phyloP scores from a whole-genome alignment of 2,797 vertebrate genomes.

The Cynodonichthys magdalenae region DNA sequence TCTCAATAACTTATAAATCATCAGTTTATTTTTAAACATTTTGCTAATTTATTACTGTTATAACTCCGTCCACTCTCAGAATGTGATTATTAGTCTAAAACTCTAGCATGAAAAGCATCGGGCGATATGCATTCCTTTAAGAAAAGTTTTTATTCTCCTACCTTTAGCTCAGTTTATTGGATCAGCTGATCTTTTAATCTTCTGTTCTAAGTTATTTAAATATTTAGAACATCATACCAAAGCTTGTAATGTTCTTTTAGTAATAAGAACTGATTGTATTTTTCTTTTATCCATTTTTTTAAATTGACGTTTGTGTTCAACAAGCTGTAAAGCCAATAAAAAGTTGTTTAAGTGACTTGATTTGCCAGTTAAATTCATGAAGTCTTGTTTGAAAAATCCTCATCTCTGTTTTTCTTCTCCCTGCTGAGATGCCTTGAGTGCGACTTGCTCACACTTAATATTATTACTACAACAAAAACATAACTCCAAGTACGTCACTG shows the following conservation, averaged over 20 bases:
- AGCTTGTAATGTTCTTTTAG: neutral
- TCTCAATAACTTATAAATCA: neutral
- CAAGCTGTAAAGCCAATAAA: slow-evolving; percentile 44
- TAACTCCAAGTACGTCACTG: slow-evolving; percentile 57
- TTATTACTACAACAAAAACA: slow-evolving; percentile 45
- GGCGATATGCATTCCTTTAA: too few species aligned
- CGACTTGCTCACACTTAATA: slow-evolving; percentile 22
- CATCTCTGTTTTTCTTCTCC: neutral
- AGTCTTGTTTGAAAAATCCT: neutral
- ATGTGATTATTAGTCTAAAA: too few species aligned
- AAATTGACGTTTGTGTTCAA: neutral
- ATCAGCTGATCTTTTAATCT: too few species aligned
- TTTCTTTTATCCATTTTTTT: slow-evolving; percentile 24
- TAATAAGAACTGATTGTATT: neutral
- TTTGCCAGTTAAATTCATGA: neutral
- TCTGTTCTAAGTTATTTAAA: neutral
- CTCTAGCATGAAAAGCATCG: too few species aligned
- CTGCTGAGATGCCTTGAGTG: slow-evolving; percentile 6
- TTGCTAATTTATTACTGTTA: too few species aligned
- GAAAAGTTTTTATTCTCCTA: too few species aligned
- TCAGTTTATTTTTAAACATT: neutral
- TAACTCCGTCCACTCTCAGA: too few species aligned
- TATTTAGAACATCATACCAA: slow-evolving; percentile 6
- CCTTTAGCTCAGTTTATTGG: too few species aligned
- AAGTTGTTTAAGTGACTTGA: neutral